A percentile compares a stretch with the other conserved stretches of the same genome.
Conservation (phyloP, 1,140 invertebrate genomes). For the Drosophila parvula region DNA sequence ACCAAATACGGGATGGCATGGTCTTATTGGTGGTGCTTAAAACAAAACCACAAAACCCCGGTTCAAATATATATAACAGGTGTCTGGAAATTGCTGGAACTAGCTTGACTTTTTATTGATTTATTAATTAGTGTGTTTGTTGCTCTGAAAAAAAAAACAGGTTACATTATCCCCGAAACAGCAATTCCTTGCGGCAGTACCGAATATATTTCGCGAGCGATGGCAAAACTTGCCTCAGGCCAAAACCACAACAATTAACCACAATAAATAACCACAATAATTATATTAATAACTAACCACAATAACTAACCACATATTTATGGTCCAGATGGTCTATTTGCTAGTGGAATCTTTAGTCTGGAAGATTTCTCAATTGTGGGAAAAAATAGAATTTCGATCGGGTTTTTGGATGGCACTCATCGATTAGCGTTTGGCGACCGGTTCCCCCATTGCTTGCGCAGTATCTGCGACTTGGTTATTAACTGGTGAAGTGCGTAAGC, state of each 20-base stretch:
- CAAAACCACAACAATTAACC: constrained; percentile 6
- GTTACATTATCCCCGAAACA: constrained; percentile 34
- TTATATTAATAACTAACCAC: neutral
- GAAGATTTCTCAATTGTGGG: constrained; percentile 21
- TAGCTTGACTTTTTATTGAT: constrained; percentile 31
- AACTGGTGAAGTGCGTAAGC: constrained; percentile 36
- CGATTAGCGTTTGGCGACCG: constrained; percentile 24
- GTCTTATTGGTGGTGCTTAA: constrained; percentile 10
- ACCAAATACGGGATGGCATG: constrained; percentile 1
- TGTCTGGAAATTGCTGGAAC: constrained; percentile 23
- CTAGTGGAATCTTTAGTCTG: constrained; percentile 14
- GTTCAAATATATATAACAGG: neutral
- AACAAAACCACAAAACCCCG: constrained; percentile 31
- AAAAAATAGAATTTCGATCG: constrained; percentile 17
- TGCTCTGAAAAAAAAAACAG: constrained; percentile 17
- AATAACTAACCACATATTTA: constrained; percentile 8
- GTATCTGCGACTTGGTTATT: constrained; percentile 2
- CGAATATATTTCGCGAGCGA: constrained; percentile 11
- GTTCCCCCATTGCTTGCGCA: constrained; percentile 16
- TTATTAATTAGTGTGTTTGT: constrained; percentile 25
- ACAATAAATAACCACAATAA: neutral
- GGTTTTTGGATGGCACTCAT: constrained; percentile 2
- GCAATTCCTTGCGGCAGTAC: neutral
- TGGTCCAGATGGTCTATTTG: constrained; percentile 14
- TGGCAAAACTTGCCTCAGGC: neutral